These are phyloP conservation scores for Taenioides sp. DNA, from an alignment of 2,797 vertebrate genomes.

Conservation along the genomic window DNA sequence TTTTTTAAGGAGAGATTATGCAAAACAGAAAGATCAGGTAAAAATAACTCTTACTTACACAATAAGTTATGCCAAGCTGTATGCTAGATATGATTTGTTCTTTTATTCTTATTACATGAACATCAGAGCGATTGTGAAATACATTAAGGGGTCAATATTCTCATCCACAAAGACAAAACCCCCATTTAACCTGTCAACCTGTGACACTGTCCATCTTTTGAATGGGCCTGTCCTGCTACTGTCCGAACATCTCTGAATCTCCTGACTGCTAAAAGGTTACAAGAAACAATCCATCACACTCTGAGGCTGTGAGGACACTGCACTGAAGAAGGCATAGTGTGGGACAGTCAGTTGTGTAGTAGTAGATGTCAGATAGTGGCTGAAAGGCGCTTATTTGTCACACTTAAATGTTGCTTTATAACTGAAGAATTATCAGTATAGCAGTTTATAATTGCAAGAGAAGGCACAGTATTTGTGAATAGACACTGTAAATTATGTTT, in stretches of 20 bases:
- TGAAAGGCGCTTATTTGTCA: conserved; percentile 39
- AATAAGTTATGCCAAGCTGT: background rate
- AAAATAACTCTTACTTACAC: background rate
- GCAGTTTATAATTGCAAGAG: conserved; percentile 18
- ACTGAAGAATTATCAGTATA: conserved; percentile 22
- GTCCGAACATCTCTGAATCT: conserved; percentile 28
- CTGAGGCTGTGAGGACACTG: conserved; percentile 8
- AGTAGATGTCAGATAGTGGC: conserved; percentile 30
- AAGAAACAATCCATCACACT: conserved; percentile 54
- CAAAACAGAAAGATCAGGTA: background rate
- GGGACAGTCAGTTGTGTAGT: conserved; percentile 18
- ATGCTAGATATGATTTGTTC: background rate
- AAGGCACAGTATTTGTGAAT: background rate
- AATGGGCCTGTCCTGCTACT: conserved; percentile 43
- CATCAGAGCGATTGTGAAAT: conserved; percentile 9
- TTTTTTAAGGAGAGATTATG: background rate
- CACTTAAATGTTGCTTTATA: conserved; percentile 30
- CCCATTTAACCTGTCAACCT: conserved; percentile 58
- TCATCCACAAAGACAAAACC: conserved; percentile 60
- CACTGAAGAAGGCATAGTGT: conserved; percentile 20
- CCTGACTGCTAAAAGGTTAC: conserved; percentile 39
- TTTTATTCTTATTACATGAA: conserved; percentile 1
- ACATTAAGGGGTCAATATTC: conserved; percentile 32
- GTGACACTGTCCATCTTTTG: conserved; percentile 56
- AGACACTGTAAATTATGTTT: background rate